Conservation (phyloP, 2,797 vertebrate genomes). For the Sparus aurata region DNA sequence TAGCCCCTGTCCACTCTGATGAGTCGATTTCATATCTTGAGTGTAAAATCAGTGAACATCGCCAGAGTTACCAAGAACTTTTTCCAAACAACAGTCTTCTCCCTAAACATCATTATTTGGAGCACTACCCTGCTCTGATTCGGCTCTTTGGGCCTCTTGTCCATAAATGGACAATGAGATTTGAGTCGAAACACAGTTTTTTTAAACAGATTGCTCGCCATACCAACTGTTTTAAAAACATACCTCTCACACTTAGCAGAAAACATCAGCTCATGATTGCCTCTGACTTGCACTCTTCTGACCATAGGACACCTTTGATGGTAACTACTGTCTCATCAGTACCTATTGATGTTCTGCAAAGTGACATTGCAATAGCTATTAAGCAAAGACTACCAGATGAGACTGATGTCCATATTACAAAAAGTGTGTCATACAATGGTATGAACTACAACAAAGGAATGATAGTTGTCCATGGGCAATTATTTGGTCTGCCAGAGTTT, state of each 20-base stretch:
- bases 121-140: constrained; percentile 43
- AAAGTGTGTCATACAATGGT: constrained; percentile 6
- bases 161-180: constrained; percentile 40
- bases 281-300: constrained; percentile 27
- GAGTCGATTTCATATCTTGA: constrained; percentile 6
- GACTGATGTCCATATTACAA: constrained; percentile 19
- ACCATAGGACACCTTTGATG: constrained; percentile 9
- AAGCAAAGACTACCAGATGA: constrained; percentile 17
- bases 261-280: constrained; percentile 46
- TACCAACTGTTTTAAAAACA: constrained; percentile 27
- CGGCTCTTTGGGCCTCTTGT: constrained; percentile 38
- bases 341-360: constrained; percentile 17
- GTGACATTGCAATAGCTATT: background rate
- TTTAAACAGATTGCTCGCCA: constrained; percentile 20
- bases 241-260: constrained; percentile 21
- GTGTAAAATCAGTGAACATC: constrained; percentile 32
- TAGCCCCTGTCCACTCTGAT: constrained; percentile 1
- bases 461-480: constrained; percentile 13
- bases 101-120: constrained; percentile 47
- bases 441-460: constrained; percentile 22
- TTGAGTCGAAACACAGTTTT: constrained; percentile 38
- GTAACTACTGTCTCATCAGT: constrained; percentile 8
- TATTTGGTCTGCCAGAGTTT: constrained; percentile 12
- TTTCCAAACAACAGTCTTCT: constrained; percentile 21
- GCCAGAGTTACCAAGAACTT: constrained; percentile 30